Base-by-base conservation (phyloP, 1,140 invertebrate genomes). In the Ganaspis sp. region DNA sequence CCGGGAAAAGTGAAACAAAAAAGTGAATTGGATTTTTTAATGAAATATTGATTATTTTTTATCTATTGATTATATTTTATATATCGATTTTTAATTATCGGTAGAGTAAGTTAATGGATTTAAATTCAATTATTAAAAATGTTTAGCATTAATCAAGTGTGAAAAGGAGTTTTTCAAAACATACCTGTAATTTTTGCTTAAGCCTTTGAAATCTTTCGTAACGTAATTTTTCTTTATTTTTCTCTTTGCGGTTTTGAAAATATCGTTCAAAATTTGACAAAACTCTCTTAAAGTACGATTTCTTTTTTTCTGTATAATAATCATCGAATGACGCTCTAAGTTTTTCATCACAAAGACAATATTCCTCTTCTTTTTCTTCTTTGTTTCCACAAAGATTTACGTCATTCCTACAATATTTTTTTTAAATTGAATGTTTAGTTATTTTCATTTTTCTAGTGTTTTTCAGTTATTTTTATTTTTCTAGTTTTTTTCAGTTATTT, bases 361-460 rank as follows among this genome's bases (percentile, higher is more conserved):
- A 69, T 45, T 74, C 40, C 54, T 49, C 15, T 12, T 74, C 73
- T 8, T 74, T 64, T 64, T 64, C 58, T n/a, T 29, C 26, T 15
- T 29, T 64, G 0, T 23, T 29, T 34, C 23, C 23, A n/a, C 4
- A 64, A 15, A 6, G n/a, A 29, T 64, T 29, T n/a, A 26, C 11
- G 6, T 69, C 11, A 1, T 6, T 23, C 26, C 58, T 21, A 17
- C n/a, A 29, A 74, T 49, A 38, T n/a, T n/a, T n/a, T n/a, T n/a
- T n/a, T n/a, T n/a, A n/a, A n/a, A n/a, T n/a, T n/a, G n/a, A n/a
- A n/a, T n/a, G n/a, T n/a, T n/a, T n/a, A 0, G 21, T 69, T n/a
- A 23, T 23, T 23, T 15, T 15, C 6, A 26, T 29, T 64, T 12
- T 12, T 15, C 26, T 15, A 26, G 15, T 9, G 26, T 34, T 34